Evolutionary conservation across 2,888 invertebrate species (phyloP), one percentile per base, ranked within the genome.

Genomic region (Macrostomum cliftonense): DNA sequence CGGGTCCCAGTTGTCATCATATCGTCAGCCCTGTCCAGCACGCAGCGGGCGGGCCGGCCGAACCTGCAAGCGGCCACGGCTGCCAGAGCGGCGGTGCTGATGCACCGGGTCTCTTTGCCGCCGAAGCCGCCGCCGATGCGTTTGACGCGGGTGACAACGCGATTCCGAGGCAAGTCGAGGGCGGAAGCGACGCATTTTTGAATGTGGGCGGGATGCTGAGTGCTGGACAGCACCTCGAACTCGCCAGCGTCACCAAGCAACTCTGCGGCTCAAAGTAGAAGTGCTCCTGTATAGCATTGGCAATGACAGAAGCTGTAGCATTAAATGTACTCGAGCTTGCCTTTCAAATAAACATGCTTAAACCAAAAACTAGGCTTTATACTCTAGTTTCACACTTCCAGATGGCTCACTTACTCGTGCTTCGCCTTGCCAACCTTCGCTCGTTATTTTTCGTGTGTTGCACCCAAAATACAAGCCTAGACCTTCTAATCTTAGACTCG

Each of bases 91-190:
- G 80, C 78, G 1, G 81, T 66, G 11, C 79, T 60, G 53, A 75
- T 69, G 1, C 78, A 75, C 42, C 83, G 76, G 0, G 82, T 79
- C 67, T 88, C 87, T 70, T 89, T 89, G 1, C 89, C 89, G 11
- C 89, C 89, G 63, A 89, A 89, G 21, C 86, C 88, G 21, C 89
- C 89, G 0, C 89, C 67, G 63, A 93, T 73, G 47, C 93, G 77
- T 65, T 88, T 88, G 0, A 83, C 81, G 54, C 79, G 78, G 16
- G 80, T 77, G 1, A 78, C 77, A 16, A 93, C 75, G 61, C 79
- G 78, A 60, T 73, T 71, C 2, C 78, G 77, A 0, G 81, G 80
- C 17, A 86, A 73, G 37, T 78, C 78, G 20, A 88, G 73, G 2
- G 79, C 75, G 55, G 79, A 77, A 1, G 83, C 77, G 0, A 79